Evolutionary conservation across 2,797 vertebrate genomes (phyloP).

Genomic region (Sardinella longiceps): DNA sequence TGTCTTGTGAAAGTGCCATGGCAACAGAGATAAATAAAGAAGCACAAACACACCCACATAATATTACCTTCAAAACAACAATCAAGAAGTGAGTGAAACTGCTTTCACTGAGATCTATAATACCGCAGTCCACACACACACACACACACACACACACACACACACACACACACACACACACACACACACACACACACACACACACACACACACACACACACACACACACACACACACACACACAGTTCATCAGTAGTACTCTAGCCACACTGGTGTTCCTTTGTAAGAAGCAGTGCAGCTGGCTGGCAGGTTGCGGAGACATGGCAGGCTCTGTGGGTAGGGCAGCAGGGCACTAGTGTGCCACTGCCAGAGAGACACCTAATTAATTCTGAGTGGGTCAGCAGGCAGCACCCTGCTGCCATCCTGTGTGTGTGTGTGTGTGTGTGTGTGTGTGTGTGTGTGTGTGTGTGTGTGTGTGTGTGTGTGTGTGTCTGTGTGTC

Average conservation of each 20-base stretch:
- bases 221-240: too few species aligned
- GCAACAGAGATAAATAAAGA: too few species aligned
- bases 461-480: neutral
- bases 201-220: too few species aligned
- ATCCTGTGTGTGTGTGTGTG: neutral
- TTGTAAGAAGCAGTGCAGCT: neutral
- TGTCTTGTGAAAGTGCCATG: too few species aligned
- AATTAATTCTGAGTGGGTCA: conserved; percentile 13
- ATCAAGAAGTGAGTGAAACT: too few species aligned
- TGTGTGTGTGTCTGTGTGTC: neutral
- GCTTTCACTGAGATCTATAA: too few species aligned
- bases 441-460: neutral
- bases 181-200: too few species aligned
- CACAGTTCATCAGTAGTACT: neutral
- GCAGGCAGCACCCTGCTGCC: neutral
- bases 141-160: too few species aligned
- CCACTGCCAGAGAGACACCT: neutral
- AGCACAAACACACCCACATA: too few species aligned
- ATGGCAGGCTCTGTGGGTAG: neutral
- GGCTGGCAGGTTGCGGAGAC: neutral
- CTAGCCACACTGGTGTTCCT: neutral
- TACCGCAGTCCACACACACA: too few species aligned
- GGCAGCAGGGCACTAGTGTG: neutral
- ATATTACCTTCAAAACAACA: too few species aligned
- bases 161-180: too few species aligned